Conservation (phyloP, 2,888 invertebrate species). For the Cheilosia urbana region DNA sequence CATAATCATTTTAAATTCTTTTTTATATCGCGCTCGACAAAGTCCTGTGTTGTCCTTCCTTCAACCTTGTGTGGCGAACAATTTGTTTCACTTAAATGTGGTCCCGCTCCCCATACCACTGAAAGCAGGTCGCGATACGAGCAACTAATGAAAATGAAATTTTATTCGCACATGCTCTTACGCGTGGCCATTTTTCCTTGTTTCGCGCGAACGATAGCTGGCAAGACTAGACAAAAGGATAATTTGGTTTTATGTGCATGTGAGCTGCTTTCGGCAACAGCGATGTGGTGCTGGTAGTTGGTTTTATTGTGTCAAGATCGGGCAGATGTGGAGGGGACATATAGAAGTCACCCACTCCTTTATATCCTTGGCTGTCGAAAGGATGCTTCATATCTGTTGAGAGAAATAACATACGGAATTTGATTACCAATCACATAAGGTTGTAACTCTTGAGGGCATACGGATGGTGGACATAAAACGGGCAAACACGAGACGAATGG, state of each 20-base stretch:
- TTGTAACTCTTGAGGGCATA: slow-evolving; percentile 16
- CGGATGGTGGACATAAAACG: neutral
- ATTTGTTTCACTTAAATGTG: slow-evolving; percentile 73
- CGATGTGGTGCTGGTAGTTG: slow-evolving; percentile 1
- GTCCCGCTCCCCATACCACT: neutral
- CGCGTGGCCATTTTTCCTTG: slow-evolving; percentile 68
- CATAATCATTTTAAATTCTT: slow-evolving; percentile 62
- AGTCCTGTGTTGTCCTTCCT: slow-evolving; percentile 57
- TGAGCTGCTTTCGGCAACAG: slow-evolving; percentile 7
- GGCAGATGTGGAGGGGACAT: neutral
- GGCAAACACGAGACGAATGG: neutral
- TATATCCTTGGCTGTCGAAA: neutral
- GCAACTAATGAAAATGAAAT: slow-evolving; percentile 71
- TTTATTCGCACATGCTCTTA: slow-evolving; percentile 73
- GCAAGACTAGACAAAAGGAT: slow-evolving; percentile 44
- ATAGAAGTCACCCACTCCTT: neutral
- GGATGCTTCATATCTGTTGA: slow-evolving; percentile 4
- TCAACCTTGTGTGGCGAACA: slow-evolving; percentile 52
- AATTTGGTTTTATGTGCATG: slow-evolving; percentile 49
- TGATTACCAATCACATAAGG: slow-evolving; percentile 47
- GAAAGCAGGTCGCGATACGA: slow-evolving; percentile 13
- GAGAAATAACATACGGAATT: slow-evolving; percentile 19
- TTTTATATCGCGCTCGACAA: slow-evolving; percentile 23
- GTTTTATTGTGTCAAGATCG: slow-evolving; percentile 43
- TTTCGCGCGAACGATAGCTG: slow-evolving; percentile 40